phyloP scores from a whole-genome alignment of 2,888 invertebrate species.

The Rhingia campestris region DNA sequence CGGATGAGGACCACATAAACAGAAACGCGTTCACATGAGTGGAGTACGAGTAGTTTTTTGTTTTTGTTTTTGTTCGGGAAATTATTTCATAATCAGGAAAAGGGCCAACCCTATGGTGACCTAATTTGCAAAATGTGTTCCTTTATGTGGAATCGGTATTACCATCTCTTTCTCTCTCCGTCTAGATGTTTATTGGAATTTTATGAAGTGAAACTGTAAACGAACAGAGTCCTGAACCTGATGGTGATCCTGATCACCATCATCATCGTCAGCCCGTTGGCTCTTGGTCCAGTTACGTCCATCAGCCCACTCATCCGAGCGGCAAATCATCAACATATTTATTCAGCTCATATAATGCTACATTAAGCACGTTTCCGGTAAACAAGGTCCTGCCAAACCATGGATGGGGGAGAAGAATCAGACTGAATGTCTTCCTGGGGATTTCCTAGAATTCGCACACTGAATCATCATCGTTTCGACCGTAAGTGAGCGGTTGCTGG shows the following conservation, averaged over 20 bases:
- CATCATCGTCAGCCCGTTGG: slow-evolving; percentile 1
- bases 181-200: slow-evolving; percentile 50
- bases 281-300: slow-evolving; percentile 32
- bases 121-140: slow-evolving; percentile 27
- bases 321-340: slow-evolving; percentile 74
- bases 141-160: slow-evolving; percentile 4
- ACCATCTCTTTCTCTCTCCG: background rate
- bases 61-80: background rate
- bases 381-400: slow-evolving; percentile 38
- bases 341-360: slow-evolving; percentile 71
- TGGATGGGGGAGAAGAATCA: slow-evolving; percentile 44
- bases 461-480: slow-evolving; percentile 24
- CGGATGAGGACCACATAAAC: background rate
- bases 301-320: slow-evolving; percentile 60
- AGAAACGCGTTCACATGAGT: background rate
- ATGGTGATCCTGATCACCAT: slow-evolving; percentile 13
- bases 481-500: background rate
- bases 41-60: background rate
- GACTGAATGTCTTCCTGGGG: slow-evolving; percentile 60
- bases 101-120: slow-evolving; percentile 20
- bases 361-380: slow-evolving; percentile 74
- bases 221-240: slow-evolving; percentile 14
- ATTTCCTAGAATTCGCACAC: slow-evolving; percentile 68
- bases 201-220: slow-evolving; percentile 61
- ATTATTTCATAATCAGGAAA: slow-evolving; percentile 41